These are phyloP conservation scores for Quadriops clusia DNA, from an alignment of 2,888 invertebrate species.

Conservation along the genomic window DNA sequence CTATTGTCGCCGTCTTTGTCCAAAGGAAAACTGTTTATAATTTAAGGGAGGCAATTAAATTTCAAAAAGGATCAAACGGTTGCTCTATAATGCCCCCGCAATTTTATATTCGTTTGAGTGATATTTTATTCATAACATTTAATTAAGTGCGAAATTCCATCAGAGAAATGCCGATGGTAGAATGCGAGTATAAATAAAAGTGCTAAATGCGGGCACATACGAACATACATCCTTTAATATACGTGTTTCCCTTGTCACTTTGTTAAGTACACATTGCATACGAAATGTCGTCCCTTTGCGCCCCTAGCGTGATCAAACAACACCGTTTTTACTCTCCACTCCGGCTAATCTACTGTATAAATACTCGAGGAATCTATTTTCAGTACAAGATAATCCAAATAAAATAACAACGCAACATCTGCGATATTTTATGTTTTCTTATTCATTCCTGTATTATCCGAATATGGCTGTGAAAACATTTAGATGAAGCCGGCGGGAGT, in stretches of 20 bases:
- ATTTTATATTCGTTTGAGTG: too few relatives aligned
- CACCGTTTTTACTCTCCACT: slow-evolving; percentile 30
- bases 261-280: slow-evolving; percentile 29
- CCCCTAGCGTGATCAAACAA: slow-evolving; percentile 28
- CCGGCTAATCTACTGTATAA: slow-evolving; percentile 35
- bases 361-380: slow-evolving; percentile 31
- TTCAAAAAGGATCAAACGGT: too few relatives aligned
- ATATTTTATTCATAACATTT: too few relatives aligned
- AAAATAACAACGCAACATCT: slow-evolving; percentile 26
- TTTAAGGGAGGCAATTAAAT: too few relatives aligned
- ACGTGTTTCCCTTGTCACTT: slow-evolving; percentile 26
- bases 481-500: too few relatives aligned
- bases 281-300: slow-evolving; percentile 24
- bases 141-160: too few relatives aligned
- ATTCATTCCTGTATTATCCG: slow-evolving; percentile 18
- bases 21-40: too few relatives aligned
- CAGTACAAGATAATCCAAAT: slow-evolving; percentile 27
- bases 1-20: too few relatives aligned
- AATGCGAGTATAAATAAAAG: slow-evolving; percentile 10
- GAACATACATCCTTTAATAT: slow-evolving; percentile 22
- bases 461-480: slow-evolving; percentile 2
- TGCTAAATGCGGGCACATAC: slow-evolving; percentile 15
- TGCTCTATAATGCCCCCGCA: too few relatives aligned
- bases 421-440: slow-evolving; percentile 24
- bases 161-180: too few relatives aligned